Evolutionary conservation across 2,888 invertebrate species (phyloP).

Genomic region (Muschampia plurimacula): DNA sequence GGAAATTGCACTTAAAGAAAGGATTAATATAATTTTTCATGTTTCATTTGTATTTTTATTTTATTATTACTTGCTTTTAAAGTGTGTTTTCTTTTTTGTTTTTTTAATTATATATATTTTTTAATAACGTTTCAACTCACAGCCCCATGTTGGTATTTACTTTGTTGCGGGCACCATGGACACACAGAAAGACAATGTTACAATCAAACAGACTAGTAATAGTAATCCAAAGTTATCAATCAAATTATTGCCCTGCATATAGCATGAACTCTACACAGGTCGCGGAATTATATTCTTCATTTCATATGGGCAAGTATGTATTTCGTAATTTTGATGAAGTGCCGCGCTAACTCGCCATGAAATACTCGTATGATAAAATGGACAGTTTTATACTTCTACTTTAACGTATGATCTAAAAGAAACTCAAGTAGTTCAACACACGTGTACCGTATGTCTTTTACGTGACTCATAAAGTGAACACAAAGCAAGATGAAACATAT

Average conservation of each 20-base stretch:
- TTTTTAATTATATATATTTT: too few relatives aligned
- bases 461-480: constrained; percentile 13
- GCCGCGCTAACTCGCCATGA: constrained; percentile 21
- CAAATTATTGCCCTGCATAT: neutral
- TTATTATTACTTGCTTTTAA: too few relatives aligned
- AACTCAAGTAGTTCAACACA: constrained; percentile 9
- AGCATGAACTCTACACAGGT: neutral
- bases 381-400: constrained; percentile 16
- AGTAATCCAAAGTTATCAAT: too few relatives aligned
- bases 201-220: too few relatives aligned
- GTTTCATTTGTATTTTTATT: too few relatives aligned
- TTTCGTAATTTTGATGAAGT: constrained; percentile 26
- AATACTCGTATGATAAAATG: constrained; percentile 24
- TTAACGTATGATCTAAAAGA: constrained; percentile 23
- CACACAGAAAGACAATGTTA: too few relatives aligned
- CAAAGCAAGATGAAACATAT: neutral
- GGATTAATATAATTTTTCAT: too few relatives aligned
- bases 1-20: too few relatives aligned
- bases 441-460: constrained; percentile 14
- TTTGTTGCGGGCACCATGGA: too few relatives aligned
- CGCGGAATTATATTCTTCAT: neutral
- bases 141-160: too few relatives aligned
- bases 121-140: too few relatives aligned
- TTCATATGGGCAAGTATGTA: constrained; percentile 21
- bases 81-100: too few relatives aligned